Percentiles rank a stretch among this genome's conserved stretches.
phyloP scores from a whole-genome alignment of 2,888 invertebrate genomes.

The Drosophila longiperda region DNA sequence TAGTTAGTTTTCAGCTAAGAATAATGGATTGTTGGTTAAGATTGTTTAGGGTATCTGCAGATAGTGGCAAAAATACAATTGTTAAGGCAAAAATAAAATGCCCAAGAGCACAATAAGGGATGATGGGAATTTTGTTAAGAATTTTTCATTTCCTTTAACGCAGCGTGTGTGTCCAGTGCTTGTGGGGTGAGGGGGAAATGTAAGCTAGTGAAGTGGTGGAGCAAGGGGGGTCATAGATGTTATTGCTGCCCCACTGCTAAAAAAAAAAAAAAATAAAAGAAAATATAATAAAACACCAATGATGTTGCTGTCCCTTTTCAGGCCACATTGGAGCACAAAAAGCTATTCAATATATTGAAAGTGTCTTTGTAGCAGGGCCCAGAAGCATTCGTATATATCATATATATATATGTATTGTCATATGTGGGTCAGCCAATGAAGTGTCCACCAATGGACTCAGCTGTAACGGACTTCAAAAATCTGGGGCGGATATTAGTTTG shows the following conservation, averaged over 20 bases:
- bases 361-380: not conserved
- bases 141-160: constrained; percentile 77
- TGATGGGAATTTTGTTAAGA: constrained; percentile 78
- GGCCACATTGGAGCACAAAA: constrained; percentile 6
- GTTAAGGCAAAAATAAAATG: constrained; percentile 45
- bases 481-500: constrained; percentile 43
- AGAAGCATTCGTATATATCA: constrained; percentile 38
- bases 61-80: constrained; percentile 21
- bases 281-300: constrained; percentile 15
- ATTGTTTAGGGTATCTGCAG: constrained; percentile 21
- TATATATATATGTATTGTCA: constrained; percentile 55
- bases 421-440: constrained; percentile 59
- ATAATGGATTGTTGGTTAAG: not conserved
- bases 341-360: constrained; percentile 16
- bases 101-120: constrained; percentile 78
- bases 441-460: constrained; percentile 66
- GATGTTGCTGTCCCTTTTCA: constrained; percentile 32
- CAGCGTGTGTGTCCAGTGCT: constrained; percentile 43
- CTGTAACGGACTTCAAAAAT: constrained; percentile 26
- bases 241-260: constrained; percentile 39
- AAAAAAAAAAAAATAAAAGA: not conserved
- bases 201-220: constrained; percentile 8
- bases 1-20: not conserved
- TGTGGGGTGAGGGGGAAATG: constrained; percentile 4
- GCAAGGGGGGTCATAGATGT: constrained; percentile 31